phyloP scores from a whole-genome alignment of 2,797 vertebrate genomes.

The Bovichtus variegatus region DNA sequence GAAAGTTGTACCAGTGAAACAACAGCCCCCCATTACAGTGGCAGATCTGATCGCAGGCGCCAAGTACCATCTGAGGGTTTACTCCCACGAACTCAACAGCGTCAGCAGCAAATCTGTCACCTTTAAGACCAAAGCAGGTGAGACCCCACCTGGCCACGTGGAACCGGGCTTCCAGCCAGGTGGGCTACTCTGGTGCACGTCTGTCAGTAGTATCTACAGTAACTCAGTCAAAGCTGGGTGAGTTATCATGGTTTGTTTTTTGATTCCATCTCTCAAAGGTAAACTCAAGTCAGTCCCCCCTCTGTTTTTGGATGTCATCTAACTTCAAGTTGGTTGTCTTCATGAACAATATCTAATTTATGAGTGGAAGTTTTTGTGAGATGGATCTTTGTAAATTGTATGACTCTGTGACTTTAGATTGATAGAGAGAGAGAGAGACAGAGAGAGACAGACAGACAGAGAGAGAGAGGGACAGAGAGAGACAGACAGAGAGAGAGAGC shows the following conservation, averaged over 20 bases:
- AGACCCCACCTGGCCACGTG: conserved; percentile 81
- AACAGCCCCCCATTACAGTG: conserved; percentile 90
- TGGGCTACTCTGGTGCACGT: conserved; percentile 55
- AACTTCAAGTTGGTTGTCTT: not conserved
- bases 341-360: not conserved
- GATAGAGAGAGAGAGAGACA: too few species aligned
- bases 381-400: not conserved
- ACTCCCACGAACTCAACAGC: conserved; percentile 91
- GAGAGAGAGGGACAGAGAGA: too few species aligned
- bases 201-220: conserved; percentile 20
- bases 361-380: not conserved
- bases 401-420: not conserved
- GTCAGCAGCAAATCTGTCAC: conserved; percentile 91
- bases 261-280: conserved; percentile 1
- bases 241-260: conserved; percentile 30
- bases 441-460: too few species aligned
- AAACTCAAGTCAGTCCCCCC: not conserved
- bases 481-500: too few species aligned
- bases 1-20: conserved; percentile 89
- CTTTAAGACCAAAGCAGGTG: conserved; percentile 99
- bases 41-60: conserved; percentile 92
- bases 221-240: conserved; percentile 31
- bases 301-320: not conserved
- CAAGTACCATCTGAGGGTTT: conserved; percentile 95
- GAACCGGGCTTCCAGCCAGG: conserved; percentile 39